Conservation (phyloP, 1,140 invertebrate genomes). For the Drosophila pseudoobscura region DNA sequence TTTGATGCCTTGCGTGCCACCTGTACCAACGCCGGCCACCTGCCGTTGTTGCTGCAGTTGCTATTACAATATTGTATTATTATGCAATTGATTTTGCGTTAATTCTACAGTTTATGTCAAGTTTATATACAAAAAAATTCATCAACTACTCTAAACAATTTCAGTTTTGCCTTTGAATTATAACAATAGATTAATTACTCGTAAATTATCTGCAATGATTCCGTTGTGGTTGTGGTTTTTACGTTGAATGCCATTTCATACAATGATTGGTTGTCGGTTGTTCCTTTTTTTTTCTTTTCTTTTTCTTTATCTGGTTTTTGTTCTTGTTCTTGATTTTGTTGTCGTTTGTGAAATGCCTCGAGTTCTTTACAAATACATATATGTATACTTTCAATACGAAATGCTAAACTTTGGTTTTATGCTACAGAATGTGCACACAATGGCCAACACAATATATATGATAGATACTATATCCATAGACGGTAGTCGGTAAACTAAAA, state of each 20-base stretch:
- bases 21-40: constrained; percentile 19
- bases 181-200: constrained; percentile 74
- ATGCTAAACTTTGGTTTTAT: constrained; percentile 82
- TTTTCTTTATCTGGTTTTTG: constrained; percentile 19
- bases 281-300: constrained; percentile 5
- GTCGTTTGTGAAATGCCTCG: constrained; percentile 50
- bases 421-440: constrained; percentile 79
- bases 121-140: constrained; percentile 77
- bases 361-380: constrained; percentile 70
- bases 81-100: constrained; percentile 67
- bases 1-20: constrained; percentile 50
- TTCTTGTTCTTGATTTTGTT: constrained; percentile 10
- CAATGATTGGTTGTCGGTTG: constrained; percentile 65
- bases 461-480: constrained; percentile 2
- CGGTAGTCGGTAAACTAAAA: constrained; percentile 53
- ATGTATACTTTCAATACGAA: constrained; percentile 63
- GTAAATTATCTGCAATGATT: constrained; percentile 58
- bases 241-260: constrained; percentile 76
- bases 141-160: constrained; percentile 81
- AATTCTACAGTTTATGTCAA: constrained; percentile 77
- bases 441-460: constrained; percentile 66
- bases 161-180: constrained; percentile 69
- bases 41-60: constrained; percentile 20
- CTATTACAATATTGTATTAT: constrained; percentile 39
- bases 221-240: constrained; percentile 41